Base-by-base conservation (phyloP, 2,113 vertebrate species). In the Bettongia penicillata region DNA sequence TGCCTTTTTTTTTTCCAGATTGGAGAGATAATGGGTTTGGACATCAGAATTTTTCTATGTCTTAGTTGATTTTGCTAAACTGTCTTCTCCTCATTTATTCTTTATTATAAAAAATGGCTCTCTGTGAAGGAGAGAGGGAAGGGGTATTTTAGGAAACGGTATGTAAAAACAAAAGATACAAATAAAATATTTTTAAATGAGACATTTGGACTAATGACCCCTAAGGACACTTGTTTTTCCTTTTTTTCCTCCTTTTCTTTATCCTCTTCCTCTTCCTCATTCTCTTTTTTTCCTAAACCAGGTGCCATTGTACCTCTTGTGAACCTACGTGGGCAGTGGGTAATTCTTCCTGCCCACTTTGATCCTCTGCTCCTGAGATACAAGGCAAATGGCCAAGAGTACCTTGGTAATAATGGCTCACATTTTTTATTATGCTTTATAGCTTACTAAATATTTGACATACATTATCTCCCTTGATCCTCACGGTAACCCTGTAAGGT, bases 31-130 rank as follows among this genome's bases (percentile, higher is more conserved):
- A 84, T 91, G 51, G 55, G 28, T 68, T 37, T 68, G 57, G 25
- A 43, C 90, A 94, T 93, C 53, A 89, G 51, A 51, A 51, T 37
- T 94, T 89, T 94, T 95, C 37, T 84, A 4, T 49, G 2, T 93
- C 25, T 91, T 28, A 25, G 55, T 12, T 61, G 26, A 31, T 8
- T 10, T 2, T 12, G 9, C 92, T 91, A 53, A 92, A 14, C 26
- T 90, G 8, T 91, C 23, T 51, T 89, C 26, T 19, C 94, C 2
- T 68, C 19, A 55, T 93, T 91, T 90, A 48, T 28, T 94, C 49
- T 89, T 52, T 95, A 11, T 43, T 91, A 19, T 11, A 53, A 2
- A 61, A 49, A 57, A 57, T 26, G 7, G 8, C 8, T 10, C 49
- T 93, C 26, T 43, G 1, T 92, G 61, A 91, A 3, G 9, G 91